Percentiles rank a stretch among this genome's conserved stretches.
Conservation (phyloP, 2,113 vertebrate species). For the Columba livia region DNA sequence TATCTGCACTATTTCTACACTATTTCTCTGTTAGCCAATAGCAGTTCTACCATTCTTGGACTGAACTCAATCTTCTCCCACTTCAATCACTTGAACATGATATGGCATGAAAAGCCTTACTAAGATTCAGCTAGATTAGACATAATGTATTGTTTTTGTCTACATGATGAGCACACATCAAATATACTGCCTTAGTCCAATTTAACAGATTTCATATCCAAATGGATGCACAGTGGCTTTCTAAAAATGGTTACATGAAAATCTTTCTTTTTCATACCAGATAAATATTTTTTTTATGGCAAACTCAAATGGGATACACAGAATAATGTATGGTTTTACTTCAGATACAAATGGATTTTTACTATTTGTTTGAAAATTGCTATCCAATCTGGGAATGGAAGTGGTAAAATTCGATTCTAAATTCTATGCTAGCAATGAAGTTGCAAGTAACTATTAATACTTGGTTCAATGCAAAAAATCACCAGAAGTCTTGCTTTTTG, state of each 20-base stretch:
- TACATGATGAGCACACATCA: not conserved
- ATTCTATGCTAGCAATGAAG: not conserved
- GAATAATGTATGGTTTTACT: not conserved
- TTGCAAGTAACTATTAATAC: not conserved
- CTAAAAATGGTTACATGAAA: not conserved
- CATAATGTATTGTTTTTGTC: not conserved
- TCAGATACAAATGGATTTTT: not conserved
- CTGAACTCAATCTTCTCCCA: not conserved
- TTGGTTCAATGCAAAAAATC: not conserved
- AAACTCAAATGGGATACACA: not conserved
- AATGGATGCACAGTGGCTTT: not conserved
- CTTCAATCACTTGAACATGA: not conserved
- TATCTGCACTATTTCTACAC: too few relatives aligned
- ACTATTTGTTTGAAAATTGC: not conserved
- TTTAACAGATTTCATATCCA: not conserved
- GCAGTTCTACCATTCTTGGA: not conserved
- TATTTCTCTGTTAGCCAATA: not conserved
- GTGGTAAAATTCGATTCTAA: not conserved
- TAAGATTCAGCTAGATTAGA: not conserved
- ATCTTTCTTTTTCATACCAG: not conserved
- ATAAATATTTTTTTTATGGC: not conserved
- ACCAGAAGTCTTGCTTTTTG: not conserved
- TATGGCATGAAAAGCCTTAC: not conserved
- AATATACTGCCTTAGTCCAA: not conserved
- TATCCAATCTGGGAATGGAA: not conserved